Evolutionary conservation across 2,888 invertebrate genomes (phyloP).

Genomic region (Acanthosoma haemorrhoidale): DNA sequence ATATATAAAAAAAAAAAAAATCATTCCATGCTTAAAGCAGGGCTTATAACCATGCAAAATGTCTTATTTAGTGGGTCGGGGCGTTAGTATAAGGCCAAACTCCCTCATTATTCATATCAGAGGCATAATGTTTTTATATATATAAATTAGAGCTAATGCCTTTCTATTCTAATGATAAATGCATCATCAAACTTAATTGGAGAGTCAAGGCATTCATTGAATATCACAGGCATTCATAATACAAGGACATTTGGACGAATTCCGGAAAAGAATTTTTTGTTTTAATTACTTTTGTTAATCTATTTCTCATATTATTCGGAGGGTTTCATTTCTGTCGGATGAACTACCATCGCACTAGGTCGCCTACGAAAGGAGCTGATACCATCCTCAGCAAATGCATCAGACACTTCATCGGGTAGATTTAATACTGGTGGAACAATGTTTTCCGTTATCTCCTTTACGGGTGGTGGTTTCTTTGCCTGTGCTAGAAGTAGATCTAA

Average conservation of each 20-base stretch:
- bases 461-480: background rate
- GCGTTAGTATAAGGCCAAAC: background rate
- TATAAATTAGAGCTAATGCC: background rate
- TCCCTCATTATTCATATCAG: background rate
- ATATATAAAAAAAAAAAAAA: background rate
- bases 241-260: background rate
- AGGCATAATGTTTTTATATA: background rate
- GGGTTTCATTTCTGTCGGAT: constrained; percentile 37
- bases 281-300: background rate
- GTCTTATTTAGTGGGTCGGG: background rate
- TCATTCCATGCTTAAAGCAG: background rate
- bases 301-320: background rate
- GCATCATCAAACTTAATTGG: background rate
- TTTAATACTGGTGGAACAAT: background rate
- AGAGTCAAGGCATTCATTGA: constrained; percentile 5
- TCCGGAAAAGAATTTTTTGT: background rate
- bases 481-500: background rate
- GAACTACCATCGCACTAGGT: constrained; percentile 22
- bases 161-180: constrained; percentile 12
- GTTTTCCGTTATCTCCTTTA: background rate
- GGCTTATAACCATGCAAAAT: background rate
- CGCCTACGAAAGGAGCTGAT: background rate
- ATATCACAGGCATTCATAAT: background rate
- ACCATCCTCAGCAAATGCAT: constrained; percentile 4
- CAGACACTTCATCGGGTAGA: background rate